Conservation (phyloP, 92 coral and sea anemone genomes). For the Meandrina meandrites region DNA sequence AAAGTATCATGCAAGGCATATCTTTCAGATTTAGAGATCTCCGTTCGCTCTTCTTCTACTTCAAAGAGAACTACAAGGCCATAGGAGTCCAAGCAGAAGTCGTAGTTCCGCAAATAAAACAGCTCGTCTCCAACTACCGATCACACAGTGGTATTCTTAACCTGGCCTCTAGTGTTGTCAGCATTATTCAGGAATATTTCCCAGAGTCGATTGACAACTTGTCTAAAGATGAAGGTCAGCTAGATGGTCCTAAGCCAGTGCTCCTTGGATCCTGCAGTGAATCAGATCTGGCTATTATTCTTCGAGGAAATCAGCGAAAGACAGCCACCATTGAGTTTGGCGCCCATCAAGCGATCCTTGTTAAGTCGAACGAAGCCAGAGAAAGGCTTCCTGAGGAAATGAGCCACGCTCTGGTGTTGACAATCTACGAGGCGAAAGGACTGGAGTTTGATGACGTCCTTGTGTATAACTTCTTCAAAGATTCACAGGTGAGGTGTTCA, state of each 20-base stretch:
- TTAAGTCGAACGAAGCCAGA: constrained; percentile 79
- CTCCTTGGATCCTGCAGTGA: constrained; percentile 76
- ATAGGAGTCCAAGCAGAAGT: constrained; percentile 23
- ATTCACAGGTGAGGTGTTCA: constrained; percentile 62
- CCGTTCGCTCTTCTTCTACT: constrained; percentile 49
- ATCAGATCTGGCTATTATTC: constrained; percentile 78
- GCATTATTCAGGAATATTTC: constrained; percentile 67
- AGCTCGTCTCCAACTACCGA: constrained; percentile 81
- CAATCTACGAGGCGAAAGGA: constrained; percentile 87
- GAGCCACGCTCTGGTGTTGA: constrained; percentile 77
- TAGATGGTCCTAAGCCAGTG: constrained; percentile 87
- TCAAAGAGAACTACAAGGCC: constrained; percentile 35
- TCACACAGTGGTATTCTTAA: constrained; percentile 84
- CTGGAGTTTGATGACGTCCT: constrained; percentile 87
- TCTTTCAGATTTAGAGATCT: constrained; percentile 66
- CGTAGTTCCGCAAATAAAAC: constrained; percentile 70
- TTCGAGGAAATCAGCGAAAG: constrained; percentile 74
- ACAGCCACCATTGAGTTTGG: constrained; percentile 85
- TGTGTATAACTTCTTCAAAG: constrained; percentile 83
- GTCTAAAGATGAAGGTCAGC: constrained; percentile 74
- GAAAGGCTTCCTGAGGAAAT: constrained; percentile 81
- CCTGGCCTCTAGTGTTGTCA: constrained; percentile 75
- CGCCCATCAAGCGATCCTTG: constrained; percentile 86
- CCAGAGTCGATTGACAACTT: constrained; percentile 84
- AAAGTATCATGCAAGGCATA: constrained; percentile 67